phyloP scores from a whole-genome alignment of 2,888 invertebrate species.

The Glyphotaelius pellucidus region DNA sequence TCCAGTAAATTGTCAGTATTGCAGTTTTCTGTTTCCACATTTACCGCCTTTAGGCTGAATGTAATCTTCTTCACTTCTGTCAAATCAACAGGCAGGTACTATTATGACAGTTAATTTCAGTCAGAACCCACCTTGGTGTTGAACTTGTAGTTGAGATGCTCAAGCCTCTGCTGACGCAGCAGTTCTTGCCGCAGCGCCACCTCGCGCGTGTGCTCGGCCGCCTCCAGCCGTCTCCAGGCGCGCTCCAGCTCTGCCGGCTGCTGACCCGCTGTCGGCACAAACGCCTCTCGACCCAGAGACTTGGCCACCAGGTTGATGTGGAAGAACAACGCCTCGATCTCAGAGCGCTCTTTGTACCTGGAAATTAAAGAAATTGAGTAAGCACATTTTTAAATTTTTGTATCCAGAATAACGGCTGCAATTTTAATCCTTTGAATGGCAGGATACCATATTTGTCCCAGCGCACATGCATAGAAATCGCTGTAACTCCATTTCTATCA shows the following conservation, averaged over 20 bases:
- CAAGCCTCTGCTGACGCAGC: constrained; percentile 92
- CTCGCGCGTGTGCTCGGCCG: constrained; percentile 95
- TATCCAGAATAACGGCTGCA: too few relatives aligned
- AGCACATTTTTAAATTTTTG: too few relatives aligned
- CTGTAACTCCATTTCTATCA: too few relatives aligned
- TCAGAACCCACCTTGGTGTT: constrained; percentile 85
- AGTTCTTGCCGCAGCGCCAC: constrained; percentile 94
- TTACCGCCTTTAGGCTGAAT: too few relatives aligned
- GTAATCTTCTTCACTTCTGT: too few relatives aligned
- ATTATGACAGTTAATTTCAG: too few relatives aligned
- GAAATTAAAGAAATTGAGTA: constrained; percentile 12
- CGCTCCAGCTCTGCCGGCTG: constrained; percentile 96
- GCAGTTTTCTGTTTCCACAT: too few relatives aligned
- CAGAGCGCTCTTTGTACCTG: constrained; percentile 96
- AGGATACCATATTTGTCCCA: too few relatives aligned
- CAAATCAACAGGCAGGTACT: too few relatives aligned
- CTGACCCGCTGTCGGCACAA: constrained; percentile 92
- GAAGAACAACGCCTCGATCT: constrained; percentile 97
- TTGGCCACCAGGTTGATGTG: constrained; percentile 97
- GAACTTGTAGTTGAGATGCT: constrained; percentile 97
- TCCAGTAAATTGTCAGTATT: too few relatives aligned
- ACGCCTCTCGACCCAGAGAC: constrained; percentile 93
- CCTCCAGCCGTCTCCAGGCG: constrained; percentile 95
- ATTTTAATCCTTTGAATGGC: too few relatives aligned
- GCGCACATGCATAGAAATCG: too few relatives aligned